A percentile compares a stretch with the other conserved stretches of the same genome.
These are phyloP conservation scores for Gymnobelideus leadbeateri DNA, from an alignment of 2,113 vertebrate genomes.

Conservation along the genomic window DNA sequence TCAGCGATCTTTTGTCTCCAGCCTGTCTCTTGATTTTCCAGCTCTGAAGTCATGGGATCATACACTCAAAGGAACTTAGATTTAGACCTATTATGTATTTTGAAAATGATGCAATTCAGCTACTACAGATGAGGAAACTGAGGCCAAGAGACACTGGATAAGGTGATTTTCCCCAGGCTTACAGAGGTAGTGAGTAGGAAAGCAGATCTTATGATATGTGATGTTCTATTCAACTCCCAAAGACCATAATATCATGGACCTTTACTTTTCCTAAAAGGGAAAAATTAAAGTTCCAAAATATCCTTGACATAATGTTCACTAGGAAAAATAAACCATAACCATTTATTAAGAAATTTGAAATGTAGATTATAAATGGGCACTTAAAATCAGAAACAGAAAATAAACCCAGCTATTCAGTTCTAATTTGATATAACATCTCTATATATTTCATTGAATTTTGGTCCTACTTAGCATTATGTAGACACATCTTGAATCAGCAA, in stretches of 20 bases:
- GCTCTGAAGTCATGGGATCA: neutral
- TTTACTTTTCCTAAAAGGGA: neutral
- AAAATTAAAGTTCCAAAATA: neutral
- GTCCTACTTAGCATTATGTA: neutral
- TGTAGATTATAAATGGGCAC: neutral
- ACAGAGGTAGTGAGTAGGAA: neutral
- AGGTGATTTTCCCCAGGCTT: neutral
- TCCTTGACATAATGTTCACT: neutral
- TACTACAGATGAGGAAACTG: neutral
- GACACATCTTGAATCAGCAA: neutral
- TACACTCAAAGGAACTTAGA: neutral
- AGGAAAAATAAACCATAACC: no score
- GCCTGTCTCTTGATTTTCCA: neutral
- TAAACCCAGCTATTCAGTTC: neutral
- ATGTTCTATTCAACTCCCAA: neutral
- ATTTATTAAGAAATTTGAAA: neutral
- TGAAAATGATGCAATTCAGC: neutral
- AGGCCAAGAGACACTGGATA: neutral
- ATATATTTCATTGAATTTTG: neutral
- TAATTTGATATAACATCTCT: neutral
- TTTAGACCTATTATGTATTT: neutral
- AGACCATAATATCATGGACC: neutral
- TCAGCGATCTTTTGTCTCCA: neutral
- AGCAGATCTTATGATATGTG: neutral
- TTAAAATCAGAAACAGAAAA: neutral